phyloP scores from a whole-genome alignment of 2,113 vertebrate genomes.

The Prunella fulvescens region DNA sequence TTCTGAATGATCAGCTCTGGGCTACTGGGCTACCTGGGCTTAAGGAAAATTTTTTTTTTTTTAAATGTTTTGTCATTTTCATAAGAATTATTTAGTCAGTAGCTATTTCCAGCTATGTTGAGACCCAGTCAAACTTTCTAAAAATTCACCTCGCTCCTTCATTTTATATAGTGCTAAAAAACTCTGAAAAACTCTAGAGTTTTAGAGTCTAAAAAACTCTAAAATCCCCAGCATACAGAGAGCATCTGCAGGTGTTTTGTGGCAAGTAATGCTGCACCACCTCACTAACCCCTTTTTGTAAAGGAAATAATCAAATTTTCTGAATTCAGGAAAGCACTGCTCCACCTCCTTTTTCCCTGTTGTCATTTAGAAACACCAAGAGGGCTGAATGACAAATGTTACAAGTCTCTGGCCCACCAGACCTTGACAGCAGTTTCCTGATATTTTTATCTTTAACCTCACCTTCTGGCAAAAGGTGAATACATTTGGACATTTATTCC shows the following conservation, averaged over 20 bases:
- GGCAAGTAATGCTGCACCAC: not conserved
- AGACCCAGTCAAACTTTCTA: not conserved
- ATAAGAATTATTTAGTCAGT: not conserved
- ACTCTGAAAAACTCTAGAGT: too few relatives aligned
- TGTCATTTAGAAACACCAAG: slow-evolving; percentile 21
- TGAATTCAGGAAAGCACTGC: not conserved
- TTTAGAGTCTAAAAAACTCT: not conserved
- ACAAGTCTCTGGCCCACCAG: not conserved
- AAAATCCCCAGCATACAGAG: not conserved
- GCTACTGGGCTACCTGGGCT: not conserved
- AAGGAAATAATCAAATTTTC: not conserved
- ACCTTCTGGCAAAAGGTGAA: slow-evolving; percentile 34
- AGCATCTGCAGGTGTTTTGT: not conserved
- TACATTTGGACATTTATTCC: slow-evolving; percentile 1
- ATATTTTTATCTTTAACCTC: slow-evolving; percentile 6
- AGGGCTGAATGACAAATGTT: slow-evolving; percentile 19
- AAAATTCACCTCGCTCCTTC: not conserved
- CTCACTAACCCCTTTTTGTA: not conserved
- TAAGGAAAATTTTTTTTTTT: not conserved
- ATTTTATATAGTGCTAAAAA: not conserved
- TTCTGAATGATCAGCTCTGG: not conserved
- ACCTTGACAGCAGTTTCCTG: slow-evolving; percentile 48
- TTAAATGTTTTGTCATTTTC: not conserved
- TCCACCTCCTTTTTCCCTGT: not conserved
- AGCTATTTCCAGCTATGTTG: not conserved